These are phyloP conservation scores for Ibycter americanus DNA, from an alignment of 2,797 vertebrate genomes.

Conservation along the genomic window DNA sequence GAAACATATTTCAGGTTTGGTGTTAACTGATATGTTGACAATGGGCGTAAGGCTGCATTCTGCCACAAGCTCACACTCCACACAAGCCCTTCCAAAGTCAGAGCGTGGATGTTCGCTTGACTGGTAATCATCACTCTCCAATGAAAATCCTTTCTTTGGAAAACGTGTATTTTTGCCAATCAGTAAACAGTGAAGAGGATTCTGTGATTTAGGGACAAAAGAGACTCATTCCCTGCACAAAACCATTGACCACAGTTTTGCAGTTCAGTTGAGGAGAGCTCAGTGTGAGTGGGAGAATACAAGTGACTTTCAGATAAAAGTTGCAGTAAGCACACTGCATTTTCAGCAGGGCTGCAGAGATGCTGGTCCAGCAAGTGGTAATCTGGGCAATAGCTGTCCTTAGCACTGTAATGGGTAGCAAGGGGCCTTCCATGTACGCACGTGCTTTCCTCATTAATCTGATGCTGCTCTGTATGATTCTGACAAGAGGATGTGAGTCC, in stretches of 20 bases:
- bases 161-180: neutral
- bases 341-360: neutral
- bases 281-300: neutral
- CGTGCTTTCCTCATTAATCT: neutral
- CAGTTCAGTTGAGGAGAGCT: neutral
- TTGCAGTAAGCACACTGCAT: neutral
- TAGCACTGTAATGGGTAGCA: neutral
- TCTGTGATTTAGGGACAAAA: neutral
- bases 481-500: neutral
- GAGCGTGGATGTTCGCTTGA: neutral
- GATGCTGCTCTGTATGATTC: neutral
- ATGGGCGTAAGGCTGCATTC: neutral
- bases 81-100: neutral
- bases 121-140: neutral
- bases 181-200: neutral
- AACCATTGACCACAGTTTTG: neutral
- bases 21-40: neutral
- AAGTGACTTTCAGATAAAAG: neutral
- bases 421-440: neutral
- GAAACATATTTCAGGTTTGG: neutral
- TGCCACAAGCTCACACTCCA: neutral
- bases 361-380: neutral
- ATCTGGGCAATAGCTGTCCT: neutral
- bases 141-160: neutral
- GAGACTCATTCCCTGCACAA: neutral